Evolutionary conservation across 2,888 invertebrate genomes (phyloP), one percentile per base, ranked within the genome.

Genomic region (Drosophila multiciliata): DNA sequence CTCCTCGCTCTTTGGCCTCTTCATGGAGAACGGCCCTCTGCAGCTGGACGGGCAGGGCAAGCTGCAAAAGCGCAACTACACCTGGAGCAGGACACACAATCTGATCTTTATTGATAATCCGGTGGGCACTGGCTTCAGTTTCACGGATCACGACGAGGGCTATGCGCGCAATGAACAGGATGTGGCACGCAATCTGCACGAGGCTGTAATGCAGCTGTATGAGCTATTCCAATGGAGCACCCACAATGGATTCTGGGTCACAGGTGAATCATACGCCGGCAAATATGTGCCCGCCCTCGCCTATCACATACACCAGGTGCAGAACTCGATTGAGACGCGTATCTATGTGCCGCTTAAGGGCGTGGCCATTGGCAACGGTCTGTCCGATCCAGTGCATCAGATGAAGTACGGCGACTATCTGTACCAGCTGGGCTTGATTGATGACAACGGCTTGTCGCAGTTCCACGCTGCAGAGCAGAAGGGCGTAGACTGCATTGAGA

Each of bases 51-150:
- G 87, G n/a, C 89, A 92, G 9, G 93, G 92, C 26, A 91, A 90
- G 55, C 75, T 93, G 71, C 93, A 91, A 92, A 91, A 95, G 75
- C 94, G 97, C 48, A 95, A 96, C 82, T 96, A 96, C 83, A 95
- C 96, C 11, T 99, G 98, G 98, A 96, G 95, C 64, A 93, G 95
- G 48, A 95, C 95, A 12, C 97, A 97, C 42, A 90, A 92, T 77
- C 97, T 98, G 49, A 94, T 99, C 63, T 99, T 97, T 91, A 96
- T 99, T 65, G 98, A 99, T 92, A 98, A 98, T 92, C 98, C 98
- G 0, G 98, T 97, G 0, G 98, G 98, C 2, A 96, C 98, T 3
- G 98, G 98, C 0, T 99, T 96, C 91, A 98, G 98, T 93, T 98
- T 98, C 89, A 98, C 98, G 0, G 95, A 95, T 5, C 93, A 95